Percentiles rank a stretch among this genome's conserved stretches.
These are phyloP conservation scores for Chlorocebus sabaeus DNA, from an alignment of 2,113 vertebrate genomes.

Conservation along the genomic window DNA sequence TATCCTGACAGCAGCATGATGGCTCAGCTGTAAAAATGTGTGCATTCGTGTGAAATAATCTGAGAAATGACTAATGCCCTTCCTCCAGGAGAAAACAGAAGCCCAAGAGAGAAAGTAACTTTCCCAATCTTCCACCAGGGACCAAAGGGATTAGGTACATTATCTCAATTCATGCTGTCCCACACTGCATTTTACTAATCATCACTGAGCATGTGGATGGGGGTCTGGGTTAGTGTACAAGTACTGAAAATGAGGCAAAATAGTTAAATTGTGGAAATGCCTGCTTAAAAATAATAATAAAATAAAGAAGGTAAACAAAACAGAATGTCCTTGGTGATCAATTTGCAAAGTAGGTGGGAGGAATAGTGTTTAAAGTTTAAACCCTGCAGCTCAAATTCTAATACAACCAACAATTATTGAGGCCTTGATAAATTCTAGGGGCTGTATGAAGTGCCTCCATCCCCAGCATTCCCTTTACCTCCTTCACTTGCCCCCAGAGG, in stretches of 20 bases:
- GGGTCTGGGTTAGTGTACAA: fast-evolving
- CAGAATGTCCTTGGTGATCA: not conserved
- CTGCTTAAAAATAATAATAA: not conserved
- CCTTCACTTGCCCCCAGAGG: fast-evolving
- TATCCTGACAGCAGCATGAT: too few relatives aligned
- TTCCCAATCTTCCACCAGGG: too few relatives aligned
- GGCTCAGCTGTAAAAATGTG: too few relatives aligned
- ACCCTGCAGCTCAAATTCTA: not conserved
- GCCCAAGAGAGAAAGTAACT: fast-evolving
- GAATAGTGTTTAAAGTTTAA: not conserved
- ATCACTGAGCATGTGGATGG: too few relatives aligned
- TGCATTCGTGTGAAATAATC: not conserved
- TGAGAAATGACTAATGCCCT: not conserved
- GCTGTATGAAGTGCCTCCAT: fast-evolving
- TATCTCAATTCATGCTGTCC: fast-evolving
- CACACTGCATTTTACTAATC: not conserved
- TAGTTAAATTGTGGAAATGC: not conserved
- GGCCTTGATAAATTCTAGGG: not conserved
- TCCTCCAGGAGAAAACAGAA: not conserved
- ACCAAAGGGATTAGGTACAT: fast-evolving
- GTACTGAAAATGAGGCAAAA: not conserved
- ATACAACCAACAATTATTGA: fast-evolving
- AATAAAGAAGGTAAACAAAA: not conserved
- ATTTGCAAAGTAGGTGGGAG: not conserved
- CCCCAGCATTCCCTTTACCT: fast-evolving